Conservation (phyloP, 2,888 invertebrate genomes). For the Macaria notata region DNA sequence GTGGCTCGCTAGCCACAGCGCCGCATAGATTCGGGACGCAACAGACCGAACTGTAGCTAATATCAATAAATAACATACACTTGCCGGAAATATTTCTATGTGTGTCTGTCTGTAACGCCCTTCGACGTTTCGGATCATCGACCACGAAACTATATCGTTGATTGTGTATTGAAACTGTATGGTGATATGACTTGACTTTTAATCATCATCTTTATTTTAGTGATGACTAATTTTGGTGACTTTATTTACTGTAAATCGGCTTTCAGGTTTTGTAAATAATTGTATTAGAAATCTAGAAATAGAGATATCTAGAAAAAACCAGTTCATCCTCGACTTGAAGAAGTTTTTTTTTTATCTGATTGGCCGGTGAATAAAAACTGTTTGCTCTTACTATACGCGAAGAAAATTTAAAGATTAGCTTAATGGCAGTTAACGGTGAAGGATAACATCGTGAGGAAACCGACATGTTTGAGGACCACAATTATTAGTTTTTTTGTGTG, state of each 20-base stretch:
- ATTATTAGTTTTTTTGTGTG: too few species aligned
- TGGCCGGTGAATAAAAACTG: too few species aligned
- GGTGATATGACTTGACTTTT: conserved; percentile 11
- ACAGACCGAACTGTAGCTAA: conserved; percentile 19
- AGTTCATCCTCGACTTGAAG: too few species aligned
- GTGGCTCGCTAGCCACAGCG: conserved; percentile 3
- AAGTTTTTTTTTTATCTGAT: too few species aligned
- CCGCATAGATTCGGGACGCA: conserved; percentile 19
- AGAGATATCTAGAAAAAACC: too few species aligned
- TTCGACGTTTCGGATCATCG: conserved; percentile 28
- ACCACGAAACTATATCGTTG: conserved; percentile 21
- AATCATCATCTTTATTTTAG: conserved; percentile 7
- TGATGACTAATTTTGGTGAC: conserved; percentile 5
- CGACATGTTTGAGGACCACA: too few species aligned
- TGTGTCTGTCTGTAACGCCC: conserved; percentile 27
- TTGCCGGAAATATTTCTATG: conserved; percentile 33
- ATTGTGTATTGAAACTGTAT: conserved; percentile 8
- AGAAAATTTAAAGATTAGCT: too few species aligned
- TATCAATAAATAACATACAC: conserved; percentile 32
- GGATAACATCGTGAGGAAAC: too few species aligned
- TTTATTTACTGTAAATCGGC: neutral
- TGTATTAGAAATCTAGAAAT: too few species aligned
- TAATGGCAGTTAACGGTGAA: too few species aligned
- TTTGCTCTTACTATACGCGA: too few species aligned
- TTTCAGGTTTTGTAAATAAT: too few species aligned